These are phyloP conservation scores for Norana najaformis DNA, from an alignment of 2,888 invertebrate genomes.

Conservation along the genomic window DNA sequence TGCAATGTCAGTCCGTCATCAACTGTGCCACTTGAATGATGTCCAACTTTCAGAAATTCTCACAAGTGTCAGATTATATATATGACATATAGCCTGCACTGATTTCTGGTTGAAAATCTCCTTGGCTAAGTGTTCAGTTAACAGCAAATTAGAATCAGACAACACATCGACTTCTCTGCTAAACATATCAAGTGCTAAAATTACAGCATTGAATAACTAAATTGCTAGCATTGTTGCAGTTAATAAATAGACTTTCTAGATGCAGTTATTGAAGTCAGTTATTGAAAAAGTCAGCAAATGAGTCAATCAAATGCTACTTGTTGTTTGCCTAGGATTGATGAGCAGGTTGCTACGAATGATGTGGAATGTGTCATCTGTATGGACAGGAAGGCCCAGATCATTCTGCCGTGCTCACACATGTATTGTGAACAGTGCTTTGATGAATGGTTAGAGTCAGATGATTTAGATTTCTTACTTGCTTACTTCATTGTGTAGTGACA, in stretches of 20 bases:
- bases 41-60: background rate
- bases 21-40: background rate
- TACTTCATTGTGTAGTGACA: background rate
- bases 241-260: background rate
- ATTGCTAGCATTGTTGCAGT: background rate
- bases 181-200: background rate
- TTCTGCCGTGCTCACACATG: conserved; percentile 73
- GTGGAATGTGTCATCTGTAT: conserved; percentile 75
- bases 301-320: background rate
- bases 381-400: conserved; percentile 72
- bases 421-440: conserved; percentile 75
- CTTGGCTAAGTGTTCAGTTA: background rate
- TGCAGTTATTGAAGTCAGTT: background rate
- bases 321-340: conserved; percentile 28
- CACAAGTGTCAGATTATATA: background rate
- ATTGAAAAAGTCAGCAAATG: background rate
- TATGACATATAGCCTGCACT: background rate
- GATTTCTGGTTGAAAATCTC: too few relatives aligned
- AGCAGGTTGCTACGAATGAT: conserved; percentile 47
- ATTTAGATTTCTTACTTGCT: background rate
- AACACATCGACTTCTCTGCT: background rate
- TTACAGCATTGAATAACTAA: background rate
- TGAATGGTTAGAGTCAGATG: conserved; percentile 69
- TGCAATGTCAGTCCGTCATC: background rate
- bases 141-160: background rate